These are phyloP conservation scores for Tylochromis polylepis DNA, from an alignment of 2,113 vertebrate species.

Conservation along the genomic window DNA sequence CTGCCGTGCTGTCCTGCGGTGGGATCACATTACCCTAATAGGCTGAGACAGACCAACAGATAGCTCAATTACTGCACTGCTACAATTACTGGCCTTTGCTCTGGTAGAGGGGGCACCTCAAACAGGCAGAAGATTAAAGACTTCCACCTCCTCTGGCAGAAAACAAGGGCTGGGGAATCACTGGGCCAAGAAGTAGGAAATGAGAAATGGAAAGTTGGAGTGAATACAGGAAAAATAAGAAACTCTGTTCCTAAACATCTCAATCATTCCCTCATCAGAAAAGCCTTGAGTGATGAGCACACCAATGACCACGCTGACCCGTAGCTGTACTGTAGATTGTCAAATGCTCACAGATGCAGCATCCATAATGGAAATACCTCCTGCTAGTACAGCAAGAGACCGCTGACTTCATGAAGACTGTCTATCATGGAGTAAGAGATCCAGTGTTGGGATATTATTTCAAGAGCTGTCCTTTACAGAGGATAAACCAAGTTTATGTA, in stretches of 20 bases:
- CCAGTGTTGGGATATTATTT: background rate
- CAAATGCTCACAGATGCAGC: slow-evolving; percentile 10
- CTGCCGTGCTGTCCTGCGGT: background rate
- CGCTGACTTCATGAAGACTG: background rate
- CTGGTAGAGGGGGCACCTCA: background rate
- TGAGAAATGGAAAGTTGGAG: slow-evolving; percentile 14
- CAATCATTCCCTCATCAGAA: slow-evolving; percentile 19
- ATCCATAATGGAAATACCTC: slow-evolving; percentile 16
- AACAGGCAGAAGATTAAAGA: slow-evolving; percentile 56
- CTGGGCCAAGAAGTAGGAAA: slow-evolving; percentile 7
- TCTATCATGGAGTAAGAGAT: background rate
- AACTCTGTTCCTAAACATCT: slow-evolving; percentile 17
- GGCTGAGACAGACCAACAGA: slow-evolving; percentile 42
- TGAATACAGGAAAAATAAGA: slow-evolving; percentile 22
- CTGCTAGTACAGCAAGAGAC: background rate
- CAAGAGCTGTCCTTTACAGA: background rate
- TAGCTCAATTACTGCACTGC: slow-evolving; percentile 42
- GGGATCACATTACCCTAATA: slow-evolving; percentile 64
- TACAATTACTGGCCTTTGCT: slow-evolving; percentile 42
- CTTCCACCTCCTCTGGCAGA: slow-evolving; percentile 36
- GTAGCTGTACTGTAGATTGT: background rate
- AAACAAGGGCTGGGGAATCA: background rate
- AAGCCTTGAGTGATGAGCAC: slow-evolving; percentile 18
- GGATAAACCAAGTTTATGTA: background rate
- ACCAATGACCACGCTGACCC: background rate